These are phyloP conservation scores for Tetramorium parvispinum DNA, from an alignment of 1,140 invertebrate species.

Conservation along the genomic window DNA sequence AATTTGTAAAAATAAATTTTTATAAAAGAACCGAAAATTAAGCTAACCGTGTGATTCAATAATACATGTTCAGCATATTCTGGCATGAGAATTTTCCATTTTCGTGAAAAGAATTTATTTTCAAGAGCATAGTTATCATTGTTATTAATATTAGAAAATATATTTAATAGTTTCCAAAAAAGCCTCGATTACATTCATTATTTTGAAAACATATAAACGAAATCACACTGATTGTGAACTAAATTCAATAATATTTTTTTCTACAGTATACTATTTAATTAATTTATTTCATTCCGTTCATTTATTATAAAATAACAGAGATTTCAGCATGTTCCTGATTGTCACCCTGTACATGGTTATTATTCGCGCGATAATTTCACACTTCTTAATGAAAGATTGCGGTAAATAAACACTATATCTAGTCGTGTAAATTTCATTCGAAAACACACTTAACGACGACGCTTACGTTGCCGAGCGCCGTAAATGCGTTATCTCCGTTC, in stretches of 20 bases:
- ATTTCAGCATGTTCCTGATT: neutral
- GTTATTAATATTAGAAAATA: neutral
- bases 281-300: neutral
- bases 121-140: neutral
- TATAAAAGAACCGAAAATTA: neutral
- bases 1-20: neutral
- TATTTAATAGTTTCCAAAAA: neutral
- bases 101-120: neutral
- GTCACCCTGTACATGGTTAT: neutral
- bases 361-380: neutral
- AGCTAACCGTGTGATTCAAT: neutral
- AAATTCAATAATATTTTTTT: neutral
- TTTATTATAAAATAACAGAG: neutral
- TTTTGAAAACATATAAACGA: neutral
- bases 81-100: neutral
- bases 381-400: neutral
- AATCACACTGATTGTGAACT: too few species aligned
- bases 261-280: neutral
- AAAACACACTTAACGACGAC: conserved; percentile 7
- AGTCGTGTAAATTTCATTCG: neutral
- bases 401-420: neutral
- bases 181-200: neutral
- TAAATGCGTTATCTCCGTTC: conserved; percentile 22
- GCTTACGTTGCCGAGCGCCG: neutral
- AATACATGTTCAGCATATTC: neutral